These are phyloP conservation scores for Erpetoichthys calabaricus DNA, from an alignment of 2,797 vertebrate species.

Conservation along the genomic window DNA sequence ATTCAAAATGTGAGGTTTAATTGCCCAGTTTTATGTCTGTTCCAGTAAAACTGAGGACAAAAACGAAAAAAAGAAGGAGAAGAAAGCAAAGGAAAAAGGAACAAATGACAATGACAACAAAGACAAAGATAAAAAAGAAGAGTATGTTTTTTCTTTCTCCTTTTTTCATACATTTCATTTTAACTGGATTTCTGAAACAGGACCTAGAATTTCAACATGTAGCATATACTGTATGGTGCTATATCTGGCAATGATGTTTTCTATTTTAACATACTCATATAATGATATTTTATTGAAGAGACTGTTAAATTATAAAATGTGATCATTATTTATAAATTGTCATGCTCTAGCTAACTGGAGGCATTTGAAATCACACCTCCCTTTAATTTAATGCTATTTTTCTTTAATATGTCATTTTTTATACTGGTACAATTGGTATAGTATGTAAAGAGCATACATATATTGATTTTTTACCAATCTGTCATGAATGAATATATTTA, in stretches of 20 bases:
- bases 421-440: too few species aligned
- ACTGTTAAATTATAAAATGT: too few species aligned
- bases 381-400: too few species aligned
- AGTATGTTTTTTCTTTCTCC: constrained; percentile 30
- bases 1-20: not conserved
- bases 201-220: not conserved
- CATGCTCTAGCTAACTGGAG: too few species aligned
- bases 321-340: too few species aligned
- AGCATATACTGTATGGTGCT: not conserved
- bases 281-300: too few species aligned
- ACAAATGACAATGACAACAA: constrained; percentile 11
- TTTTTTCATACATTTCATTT: not conserved
- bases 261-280: too few species aligned
- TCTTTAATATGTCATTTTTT: too few species aligned
- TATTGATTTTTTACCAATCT: too few species aligned
- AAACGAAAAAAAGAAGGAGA: constrained; percentile 41
- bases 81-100: constrained; percentile 28
- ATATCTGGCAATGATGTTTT: constrained; percentile 1
- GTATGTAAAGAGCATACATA: too few species aligned
- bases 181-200: not conserved
- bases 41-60: constrained; percentile 55
- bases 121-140: constrained; percentile 33
- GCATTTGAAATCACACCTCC: too few species aligned
- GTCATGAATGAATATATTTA: too few species aligned
- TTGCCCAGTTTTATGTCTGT: constrained; percentile 16